Evolutionary conservation across 2,888 invertebrate genomes (phyloP), one percentile per base, ranked within the genome.

Genomic region (Thymelicus sylvestris): DNA sequence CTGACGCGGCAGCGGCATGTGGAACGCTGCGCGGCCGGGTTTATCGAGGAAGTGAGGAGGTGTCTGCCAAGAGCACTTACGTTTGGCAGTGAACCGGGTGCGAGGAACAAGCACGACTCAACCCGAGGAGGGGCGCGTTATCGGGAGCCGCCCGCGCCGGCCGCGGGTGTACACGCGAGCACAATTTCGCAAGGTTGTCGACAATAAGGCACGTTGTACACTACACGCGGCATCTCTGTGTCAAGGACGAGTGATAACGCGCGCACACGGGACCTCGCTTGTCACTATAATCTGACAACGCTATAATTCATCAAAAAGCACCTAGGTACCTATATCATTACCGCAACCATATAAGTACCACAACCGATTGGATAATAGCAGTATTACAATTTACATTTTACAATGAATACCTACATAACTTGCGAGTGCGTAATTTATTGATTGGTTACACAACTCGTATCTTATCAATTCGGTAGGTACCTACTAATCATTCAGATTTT

Each of bases 211-310:
- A 85, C 86, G 87, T 91, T 92, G 90, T 91, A 84, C 90, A 88
- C 85, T 91, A 84, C 90, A 88, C 85, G 89, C 86, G 82, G 82
- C 85, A 87, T 90, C 92, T 93, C 91, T 92, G 90, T 93, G 93
- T 93, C 93, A 93, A 93, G 93, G 93, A 91, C 93, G 86, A 85
- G 83, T 86, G 92, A 93, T 92, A 92, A 91, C 89, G 88, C 83
- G 81, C 83, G 75, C 83, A 79, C 85, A 85, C 82, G 81, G 80
- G 76, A 79, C 77, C 75, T 72, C 83, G 79, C 79, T 82, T 86
- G 83, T 82, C 82, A 81, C 81, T 81, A 74, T 74, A 76, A 70
- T 70, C 64, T 69, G 81, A 75, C 75, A 73, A 72, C 74, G 72
- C 72, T 73, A n/a, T 60, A 60, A 52, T 50, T 50, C 31, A 60